Conservation (phyloP, 1,140 invertebrate genomes). For the silkworm (Bombyx mori) region DNA sequence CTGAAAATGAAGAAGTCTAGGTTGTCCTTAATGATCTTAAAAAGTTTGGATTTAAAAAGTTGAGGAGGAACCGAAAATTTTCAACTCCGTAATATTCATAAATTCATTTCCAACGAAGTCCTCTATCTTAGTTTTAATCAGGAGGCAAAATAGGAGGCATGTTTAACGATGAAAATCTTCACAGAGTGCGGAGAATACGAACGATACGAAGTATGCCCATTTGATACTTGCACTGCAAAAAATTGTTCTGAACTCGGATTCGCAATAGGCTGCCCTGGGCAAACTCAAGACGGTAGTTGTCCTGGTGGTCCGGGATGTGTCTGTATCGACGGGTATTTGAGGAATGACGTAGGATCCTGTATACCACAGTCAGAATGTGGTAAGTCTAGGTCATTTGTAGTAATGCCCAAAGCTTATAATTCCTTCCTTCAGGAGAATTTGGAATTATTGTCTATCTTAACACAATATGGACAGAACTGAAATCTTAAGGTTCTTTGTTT, state of each 20-base stretch:
- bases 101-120: no score
- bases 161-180: no score
- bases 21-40: no score
- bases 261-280: slow-evolving; percentile 11
- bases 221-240: slow-evolving; percentile 10
- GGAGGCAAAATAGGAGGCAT: no score
- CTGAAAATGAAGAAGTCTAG: no score
- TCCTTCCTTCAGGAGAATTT: no score
- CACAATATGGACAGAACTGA: no score
- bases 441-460: no score
- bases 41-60: no score
- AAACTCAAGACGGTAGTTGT: slow-evolving; percentile 3
- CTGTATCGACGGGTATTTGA: slow-evolving; percentile 21
- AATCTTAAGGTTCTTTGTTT: neutral
- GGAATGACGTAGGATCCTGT: slow-evolving; percentile 22
- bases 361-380: slow-evolving; percentile 22
- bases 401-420: no score
- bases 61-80: no score
- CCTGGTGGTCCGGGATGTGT: slow-evolving; percentile 18
- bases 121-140: slow-evolving; percentile 1
- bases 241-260: slow-evolving; percentile 17
- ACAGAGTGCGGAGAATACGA: slow-evolving; percentile 12
- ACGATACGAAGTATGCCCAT: slow-evolving; percentile 8
- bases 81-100: no score
- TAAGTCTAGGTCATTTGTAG: slow-evolving; percentile 10